Evolutionary conservation across 2,797 vertebrate species (phyloP).

Genomic region (Oreortyx pictus): DNA sequence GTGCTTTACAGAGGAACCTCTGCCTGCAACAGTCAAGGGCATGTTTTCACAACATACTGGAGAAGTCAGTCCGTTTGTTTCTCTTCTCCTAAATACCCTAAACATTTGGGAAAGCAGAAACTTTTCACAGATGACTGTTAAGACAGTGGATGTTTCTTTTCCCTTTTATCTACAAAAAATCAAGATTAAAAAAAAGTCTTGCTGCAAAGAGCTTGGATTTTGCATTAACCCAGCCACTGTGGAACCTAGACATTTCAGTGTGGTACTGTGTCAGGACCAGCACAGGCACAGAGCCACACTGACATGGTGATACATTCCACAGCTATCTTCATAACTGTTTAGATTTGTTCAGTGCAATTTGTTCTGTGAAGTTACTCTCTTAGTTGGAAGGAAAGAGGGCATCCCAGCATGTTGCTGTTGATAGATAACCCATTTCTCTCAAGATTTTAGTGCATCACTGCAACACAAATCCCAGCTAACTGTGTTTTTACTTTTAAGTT

Average conservation of each 20-base stretch:
- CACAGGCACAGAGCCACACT: not conserved
- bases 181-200: not conserved
- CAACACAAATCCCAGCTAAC: not conserved
- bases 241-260: not conserved
- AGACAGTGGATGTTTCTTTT: not conserved
- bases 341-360: not conserved
- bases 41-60: not conserved
- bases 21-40: conserved; percentile 32
- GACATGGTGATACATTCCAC: accelerated
- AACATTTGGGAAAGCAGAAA: not conserved
- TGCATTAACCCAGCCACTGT: not conserved
- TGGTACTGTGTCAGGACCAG: not conserved
- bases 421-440: not conserved
- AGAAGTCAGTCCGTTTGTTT: not conserved
- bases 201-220: not conserved
- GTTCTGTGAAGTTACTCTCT: not conserved
- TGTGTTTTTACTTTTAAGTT: not conserved
- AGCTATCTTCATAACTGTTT: not conserved
- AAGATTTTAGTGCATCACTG: not conserved
- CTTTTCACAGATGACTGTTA: not conserved
- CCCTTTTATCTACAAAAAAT: not conserved
- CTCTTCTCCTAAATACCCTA: not conserved
- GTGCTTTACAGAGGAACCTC: conserved; percentile 26
- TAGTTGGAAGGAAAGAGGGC: not conserved
- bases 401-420: not conserved